Evolutionary conservation across 2,888 invertebrate species (phyloP).

Genomic region (Muschampia plurimacula): DNA sequence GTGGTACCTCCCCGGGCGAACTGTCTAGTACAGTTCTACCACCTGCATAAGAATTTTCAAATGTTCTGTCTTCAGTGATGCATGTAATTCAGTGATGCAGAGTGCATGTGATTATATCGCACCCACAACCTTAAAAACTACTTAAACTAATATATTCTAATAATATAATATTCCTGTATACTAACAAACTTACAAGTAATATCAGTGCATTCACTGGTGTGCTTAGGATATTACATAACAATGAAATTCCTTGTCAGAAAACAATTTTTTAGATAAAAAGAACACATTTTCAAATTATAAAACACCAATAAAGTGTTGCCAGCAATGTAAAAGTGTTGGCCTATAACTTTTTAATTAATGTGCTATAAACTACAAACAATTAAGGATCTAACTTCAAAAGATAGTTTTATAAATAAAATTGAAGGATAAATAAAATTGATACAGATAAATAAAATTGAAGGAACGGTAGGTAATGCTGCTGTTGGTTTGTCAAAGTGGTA

Average conservation of each 20-base stretch:
- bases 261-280: too few relatives aligned
- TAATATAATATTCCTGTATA: slow-evolving; percentile 6
- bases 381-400: neutral
- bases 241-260: too few relatives aligned
- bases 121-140: slow-evolving; percentile 2
- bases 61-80: neutral
- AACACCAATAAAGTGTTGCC: neutral
- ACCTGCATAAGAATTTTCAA: too few relatives aligned
- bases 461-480: too few relatives aligned
- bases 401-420: too few relatives aligned
- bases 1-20: neutral
- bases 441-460: too few relatives aligned
- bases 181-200: neutral
- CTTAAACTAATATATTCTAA: neutral
- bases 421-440: too few relatives aligned
- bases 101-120: too few relatives aligned
- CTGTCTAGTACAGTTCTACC: too few relatives aligned
- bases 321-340: neutral
- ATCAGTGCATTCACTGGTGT: neutral
- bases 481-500: too few relatives aligned
- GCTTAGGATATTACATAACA: neutral
- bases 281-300: neutral
- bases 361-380: neutral
- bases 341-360: neutral
- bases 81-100: too few relatives aligned